Evolutionary conservation across 1,140 invertebrate genomes (phyloP).

Genomic region (Pachypsylla venusta): DNA sequence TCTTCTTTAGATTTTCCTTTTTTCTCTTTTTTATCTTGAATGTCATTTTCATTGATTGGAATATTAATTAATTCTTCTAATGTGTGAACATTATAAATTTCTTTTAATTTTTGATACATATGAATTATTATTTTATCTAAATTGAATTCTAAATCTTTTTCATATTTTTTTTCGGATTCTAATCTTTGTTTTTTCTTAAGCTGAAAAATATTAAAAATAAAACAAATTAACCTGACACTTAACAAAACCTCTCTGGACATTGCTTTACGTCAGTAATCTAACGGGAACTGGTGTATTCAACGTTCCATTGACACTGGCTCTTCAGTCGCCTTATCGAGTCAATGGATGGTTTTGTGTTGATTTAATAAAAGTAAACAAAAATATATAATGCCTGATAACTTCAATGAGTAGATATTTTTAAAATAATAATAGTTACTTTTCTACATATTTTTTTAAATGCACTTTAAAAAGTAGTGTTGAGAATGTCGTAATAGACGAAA

Average conservation of each 20-base stretch:
- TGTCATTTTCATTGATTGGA: background rate
- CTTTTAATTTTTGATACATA: constrained; percentile 32
- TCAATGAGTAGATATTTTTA: no score
- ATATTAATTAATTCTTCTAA: constrained; percentile 25
- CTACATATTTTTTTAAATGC: no score
- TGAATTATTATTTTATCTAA: constrained; percentile 30
- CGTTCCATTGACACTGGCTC: no score
- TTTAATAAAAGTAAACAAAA: no score
- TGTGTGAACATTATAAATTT: constrained; percentile 28
- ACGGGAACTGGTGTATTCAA: no score
- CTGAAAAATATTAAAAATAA: background rate
- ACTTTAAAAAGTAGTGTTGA: no score
- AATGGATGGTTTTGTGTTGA: no score
- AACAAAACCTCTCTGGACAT: no score
- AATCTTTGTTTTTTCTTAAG: constrained; percentile 27
- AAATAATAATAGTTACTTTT: no score
- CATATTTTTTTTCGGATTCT: constrained; percentile 27
- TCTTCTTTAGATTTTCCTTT: constrained; percentile 21
- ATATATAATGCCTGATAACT: no score
- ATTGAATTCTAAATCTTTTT: constrained; percentile 22
- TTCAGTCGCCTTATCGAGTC: background rate
- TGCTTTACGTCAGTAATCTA: no score
- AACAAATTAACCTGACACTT: background rate
- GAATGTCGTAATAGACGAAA: no score
- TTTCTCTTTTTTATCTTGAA: constrained; percentile 22